These are phyloP conservation scores for Solea senegalensis DNA, from an alignment of 2,113 vertebrate genomes.

Conservation along the genomic window DNA sequence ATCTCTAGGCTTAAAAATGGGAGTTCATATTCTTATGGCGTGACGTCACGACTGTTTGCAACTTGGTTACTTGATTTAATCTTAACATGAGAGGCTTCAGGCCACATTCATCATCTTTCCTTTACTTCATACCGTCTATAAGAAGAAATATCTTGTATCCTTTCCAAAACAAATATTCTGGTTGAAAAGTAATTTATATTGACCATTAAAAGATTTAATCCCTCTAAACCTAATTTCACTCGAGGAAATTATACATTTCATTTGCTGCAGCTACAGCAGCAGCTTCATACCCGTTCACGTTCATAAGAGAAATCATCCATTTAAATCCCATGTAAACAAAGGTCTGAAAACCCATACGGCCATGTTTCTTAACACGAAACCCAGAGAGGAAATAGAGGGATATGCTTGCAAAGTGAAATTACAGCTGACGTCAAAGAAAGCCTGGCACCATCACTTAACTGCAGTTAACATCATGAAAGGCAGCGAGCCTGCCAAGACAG, in stretches of 20 bases:
- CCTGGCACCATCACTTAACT: constrained; percentile 47
- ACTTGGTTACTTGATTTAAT: no score
- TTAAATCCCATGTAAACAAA: constrained; percentile 54
- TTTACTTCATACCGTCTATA: no score
- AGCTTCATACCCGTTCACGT: constrained; percentile 9
- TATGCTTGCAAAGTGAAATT: constrained; percentile 67
- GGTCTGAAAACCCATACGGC: constrained; percentile 26
- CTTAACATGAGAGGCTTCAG: no score
- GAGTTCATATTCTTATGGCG: no score
- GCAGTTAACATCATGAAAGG: constrained; percentile 63
- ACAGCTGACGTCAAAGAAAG: constrained; percentile 61
- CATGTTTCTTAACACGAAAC: constrained; percentile 29
- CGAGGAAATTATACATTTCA: constrained; percentile 18
- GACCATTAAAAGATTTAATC: constrained; percentile 39
- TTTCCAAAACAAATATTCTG: no score
- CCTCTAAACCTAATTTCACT: constrained; percentile 10
- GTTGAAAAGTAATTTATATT: background rate
- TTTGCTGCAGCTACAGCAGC: constrained; percentile 11
- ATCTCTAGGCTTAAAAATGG: no score
- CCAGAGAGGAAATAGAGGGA: constrained; percentile 61
- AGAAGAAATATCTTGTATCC: no score
- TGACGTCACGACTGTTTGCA: no score
- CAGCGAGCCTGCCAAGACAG: constrained; percentile 26
- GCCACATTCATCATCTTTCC: no score
- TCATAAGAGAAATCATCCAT: constrained; percentile 46